Evolutionary conservation across 1,140 invertebrate genomes (phyloP).

Genomic region (Heterodera schachtii): DNA sequence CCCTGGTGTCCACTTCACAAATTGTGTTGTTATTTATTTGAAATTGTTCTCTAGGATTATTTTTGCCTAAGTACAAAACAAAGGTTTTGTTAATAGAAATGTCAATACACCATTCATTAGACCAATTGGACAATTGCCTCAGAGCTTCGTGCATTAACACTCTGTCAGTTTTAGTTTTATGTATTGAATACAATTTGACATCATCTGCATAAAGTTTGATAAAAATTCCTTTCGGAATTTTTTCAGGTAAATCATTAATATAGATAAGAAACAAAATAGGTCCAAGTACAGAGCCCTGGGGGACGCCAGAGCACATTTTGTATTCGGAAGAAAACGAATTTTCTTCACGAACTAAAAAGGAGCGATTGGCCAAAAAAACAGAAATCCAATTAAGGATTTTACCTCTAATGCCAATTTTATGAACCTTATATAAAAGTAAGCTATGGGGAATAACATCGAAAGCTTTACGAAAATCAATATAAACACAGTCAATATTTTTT

Average conservation of each 20-base stretch:
- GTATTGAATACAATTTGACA: background rate
- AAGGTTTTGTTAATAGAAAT: conserved; percentile 7
- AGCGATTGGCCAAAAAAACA: background rate
- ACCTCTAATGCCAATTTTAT: conserved; percentile 1
- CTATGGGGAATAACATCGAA: background rate
- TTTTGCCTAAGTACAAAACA: background rate
- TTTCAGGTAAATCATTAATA: conserved; percentile 12
- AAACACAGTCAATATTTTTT: background rate
- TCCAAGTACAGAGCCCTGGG: conserved; percentile 14
- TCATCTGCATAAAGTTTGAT: conserved; percentile 4
- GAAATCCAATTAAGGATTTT: background rate
- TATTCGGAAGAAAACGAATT: background rate
- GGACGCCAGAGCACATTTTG: conserved; percentile 1
- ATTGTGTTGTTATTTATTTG: background rate
- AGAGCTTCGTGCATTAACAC: background rate
- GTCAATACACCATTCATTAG: background rate
- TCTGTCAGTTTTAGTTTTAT: background rate
- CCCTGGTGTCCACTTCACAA: background rate
- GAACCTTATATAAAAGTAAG: background rate
- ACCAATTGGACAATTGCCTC: background rate
- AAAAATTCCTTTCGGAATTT: background rate
- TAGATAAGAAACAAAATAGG: conserved; percentile 7
- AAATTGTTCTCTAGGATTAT: conserved; percentile 10
- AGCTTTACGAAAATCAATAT: conserved; percentile 16
- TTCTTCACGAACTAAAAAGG: conserved; percentile 1